phyloP scores from a whole-genome alignment of 2,113 vertebrate species.

The Oreotrochilus melanogaster region DNA sequence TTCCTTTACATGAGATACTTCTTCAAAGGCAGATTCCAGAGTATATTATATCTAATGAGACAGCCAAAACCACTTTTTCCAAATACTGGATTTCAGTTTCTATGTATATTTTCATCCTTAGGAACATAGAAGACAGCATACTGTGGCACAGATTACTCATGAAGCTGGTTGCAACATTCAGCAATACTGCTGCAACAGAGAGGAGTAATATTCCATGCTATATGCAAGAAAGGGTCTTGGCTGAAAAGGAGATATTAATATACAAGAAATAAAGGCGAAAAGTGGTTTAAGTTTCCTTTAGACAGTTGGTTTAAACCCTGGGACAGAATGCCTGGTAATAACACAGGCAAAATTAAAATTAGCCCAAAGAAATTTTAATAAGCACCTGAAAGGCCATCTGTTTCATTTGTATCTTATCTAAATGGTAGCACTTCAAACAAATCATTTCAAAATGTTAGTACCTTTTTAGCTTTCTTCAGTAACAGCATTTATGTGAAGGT shows the following conservation, averaged over 20 bases:
- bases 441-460: background rate
- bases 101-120: background rate
- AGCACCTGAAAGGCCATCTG: background rate
- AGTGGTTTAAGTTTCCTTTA: background rate
- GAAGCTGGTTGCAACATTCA: background rate
- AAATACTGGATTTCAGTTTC: background rate
- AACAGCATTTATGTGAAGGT: background rate
- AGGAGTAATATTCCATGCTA: background rate
- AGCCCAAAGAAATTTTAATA: background rate
- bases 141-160: background rate
- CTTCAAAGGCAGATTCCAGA: background rate
- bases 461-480: background rate
- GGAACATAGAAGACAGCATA: background rate
- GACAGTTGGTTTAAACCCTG: background rate
- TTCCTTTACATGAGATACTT: background rate
- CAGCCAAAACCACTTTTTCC: background rate
- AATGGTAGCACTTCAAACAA: background rate
- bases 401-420: constrained; percentile 5
- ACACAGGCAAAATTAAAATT: constrained; percentile 19
- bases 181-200: background rate
- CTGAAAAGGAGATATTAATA: background rate
- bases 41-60: background rate
- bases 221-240: background rate
- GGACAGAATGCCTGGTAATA: background rate
- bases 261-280: background rate